Evolutionary conservation across 2,888 invertebrate genomes (phyloP), one percentile per base, ranked within the genome.

Genomic region (Timema podura): DNA sequence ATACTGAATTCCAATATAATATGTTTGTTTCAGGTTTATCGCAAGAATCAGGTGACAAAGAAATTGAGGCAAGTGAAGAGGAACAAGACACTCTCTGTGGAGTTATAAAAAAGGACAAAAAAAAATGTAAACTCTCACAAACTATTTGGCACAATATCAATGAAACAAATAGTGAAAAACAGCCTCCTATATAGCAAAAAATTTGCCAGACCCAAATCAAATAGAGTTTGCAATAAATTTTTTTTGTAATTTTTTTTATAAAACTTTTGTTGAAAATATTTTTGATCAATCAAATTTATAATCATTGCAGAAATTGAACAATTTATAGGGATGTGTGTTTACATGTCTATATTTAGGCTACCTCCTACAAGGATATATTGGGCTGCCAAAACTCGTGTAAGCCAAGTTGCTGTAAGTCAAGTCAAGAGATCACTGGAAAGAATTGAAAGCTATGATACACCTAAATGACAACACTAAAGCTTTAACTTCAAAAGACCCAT

Each of bases 181-280:
- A 61, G 8, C 11, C 30, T 61, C 44, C 45, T 30, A 16, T 30
- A 16, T 61, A 13, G 16, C 44, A 61, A 13, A 16, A 8, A 6
- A 61, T 1, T 30, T 11, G 5, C 30, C 6, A 44, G 30, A 61
- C 11, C 61, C 30, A 11, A 5, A 6, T 44, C 2, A 61, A 61
- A 30, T 61, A 11, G n/a, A 30, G 11, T 13, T n/a, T 11, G 9
- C 16, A 10, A n/a, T 61, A 30, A 13, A 61, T 61, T 61, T 16
- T 61, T 61, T 61, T 61, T 16, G 61, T 44, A 44, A 61, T 13
- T 61, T 61, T 61, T 61, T 61, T 30, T 13, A 61, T 5, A 7
- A 61, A 61, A 61, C 13, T 30, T 44, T 0, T 7, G 30, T 3
- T 8, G 61, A 61, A 13, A 3, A 61, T 6, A 44, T 61, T 10